Evolutionary conservation across 2,888 invertebrate species (phyloP).

Genomic region (Hoplodrina blanda): DNA sequence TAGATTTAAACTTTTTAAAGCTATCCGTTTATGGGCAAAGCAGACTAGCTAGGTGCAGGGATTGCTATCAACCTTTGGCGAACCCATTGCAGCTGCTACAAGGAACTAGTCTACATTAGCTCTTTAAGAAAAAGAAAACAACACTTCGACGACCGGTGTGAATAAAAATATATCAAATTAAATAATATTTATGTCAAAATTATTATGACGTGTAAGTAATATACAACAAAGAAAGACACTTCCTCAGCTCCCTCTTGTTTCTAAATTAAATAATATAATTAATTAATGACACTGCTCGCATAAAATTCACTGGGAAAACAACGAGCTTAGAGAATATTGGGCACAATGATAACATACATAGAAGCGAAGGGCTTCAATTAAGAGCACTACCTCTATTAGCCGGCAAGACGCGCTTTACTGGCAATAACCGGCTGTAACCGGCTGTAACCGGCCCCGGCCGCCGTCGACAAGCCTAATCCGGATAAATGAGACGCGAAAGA

Average conservation of each 20-base stretch:
- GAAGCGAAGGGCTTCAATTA: constrained; percentile 78
- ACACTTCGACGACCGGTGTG: too few species aligned
- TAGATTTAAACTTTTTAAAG: too few species aligned
- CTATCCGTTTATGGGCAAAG: too few species aligned
- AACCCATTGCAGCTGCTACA: too few species aligned
- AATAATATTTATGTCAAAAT: too few species aligned
- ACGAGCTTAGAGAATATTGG: constrained; percentile 49
- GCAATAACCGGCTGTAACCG: constrained; percentile 73
- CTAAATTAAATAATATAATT: neutral
- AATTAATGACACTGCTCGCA: constrained; percentile 15
- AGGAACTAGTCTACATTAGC: too few species aligned
- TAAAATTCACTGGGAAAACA: constrained; percentile 42
- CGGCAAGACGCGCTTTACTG: constrained; percentile 74
- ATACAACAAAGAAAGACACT: neutral
- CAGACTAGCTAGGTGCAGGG: too few species aligned
- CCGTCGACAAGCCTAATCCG: constrained; percentile 76
- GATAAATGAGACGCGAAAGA: constrained; percentile 82
- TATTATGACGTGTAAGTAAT: neutral
- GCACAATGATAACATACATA: constrained; percentile 66
- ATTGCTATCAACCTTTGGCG: too few species aligned
- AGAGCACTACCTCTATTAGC: constrained; percentile 80
- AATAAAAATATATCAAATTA: too few species aligned
- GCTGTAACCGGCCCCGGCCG: constrained; percentile 74
- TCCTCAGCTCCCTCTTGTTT: neutral
- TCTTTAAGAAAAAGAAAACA: too few species aligned